Conservation (phyloP, 2,797 vertebrate species). For the Phalloptychus januarius region DNA sequence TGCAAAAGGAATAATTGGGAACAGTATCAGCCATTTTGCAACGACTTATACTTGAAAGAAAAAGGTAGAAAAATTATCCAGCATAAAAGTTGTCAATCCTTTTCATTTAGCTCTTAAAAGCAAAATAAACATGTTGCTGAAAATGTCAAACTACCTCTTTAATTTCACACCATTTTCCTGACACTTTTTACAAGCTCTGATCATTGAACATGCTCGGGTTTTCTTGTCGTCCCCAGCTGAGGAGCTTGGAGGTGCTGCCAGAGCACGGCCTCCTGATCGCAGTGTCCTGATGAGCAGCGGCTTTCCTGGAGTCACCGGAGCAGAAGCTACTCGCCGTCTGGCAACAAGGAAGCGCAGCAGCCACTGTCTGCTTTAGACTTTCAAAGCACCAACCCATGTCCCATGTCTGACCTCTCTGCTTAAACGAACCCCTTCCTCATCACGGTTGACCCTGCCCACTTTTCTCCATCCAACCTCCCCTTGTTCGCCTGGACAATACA, state of each 20-base stretch:
- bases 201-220: not conserved
- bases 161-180: constrained; percentile 4
- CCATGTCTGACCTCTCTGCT: constrained; percentile 67
- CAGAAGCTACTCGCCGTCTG: constrained; percentile 50
- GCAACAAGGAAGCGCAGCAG: constrained; percentile 64
- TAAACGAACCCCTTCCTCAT: constrained; percentile 52
- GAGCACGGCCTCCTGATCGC: constrained; percentile 66
- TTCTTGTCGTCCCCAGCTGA: constrained; percentile 76
- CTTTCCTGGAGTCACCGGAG: constrained; percentile 41
- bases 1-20: not conserved
- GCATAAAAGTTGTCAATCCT: not conserved
- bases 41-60: not conserved
- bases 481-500: constrained; percentile 43
- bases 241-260: constrained; percentile 74
- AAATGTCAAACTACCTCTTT: constrained; percentile 26
- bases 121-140: not conserved
- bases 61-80: not conserved
- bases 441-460: not conserved
- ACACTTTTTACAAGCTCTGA: not conserved
- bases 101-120: not conserved
- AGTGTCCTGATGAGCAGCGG: constrained; percentile 70
- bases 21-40: not conserved
- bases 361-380: constrained; percentile 68
- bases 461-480: constrained; percentile 21
- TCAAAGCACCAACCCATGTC: constrained; percentile 67